Evolutionary conservation across 2,113 vertebrate genomes (phyloP).

Genomic region (Hucho hucho): DNA sequence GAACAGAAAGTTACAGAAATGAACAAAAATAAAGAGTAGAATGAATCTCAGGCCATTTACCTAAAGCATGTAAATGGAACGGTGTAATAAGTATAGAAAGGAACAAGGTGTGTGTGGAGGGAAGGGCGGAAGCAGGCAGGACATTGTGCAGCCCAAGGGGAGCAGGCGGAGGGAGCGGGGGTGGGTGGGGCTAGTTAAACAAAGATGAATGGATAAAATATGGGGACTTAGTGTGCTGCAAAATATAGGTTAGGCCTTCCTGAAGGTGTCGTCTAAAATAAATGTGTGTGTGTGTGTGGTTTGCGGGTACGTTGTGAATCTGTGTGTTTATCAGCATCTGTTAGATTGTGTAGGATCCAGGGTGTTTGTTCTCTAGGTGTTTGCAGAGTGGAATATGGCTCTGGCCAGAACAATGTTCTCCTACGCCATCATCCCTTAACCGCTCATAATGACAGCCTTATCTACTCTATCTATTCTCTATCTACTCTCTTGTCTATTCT

Average conservation of each 20-base stretch:
- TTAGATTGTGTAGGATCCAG: not conserved
- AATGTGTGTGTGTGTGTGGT: not conserved
- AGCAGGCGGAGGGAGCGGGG: not conserved
- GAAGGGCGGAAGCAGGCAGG: not conserved
- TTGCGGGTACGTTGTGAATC: not conserved
- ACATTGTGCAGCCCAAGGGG: not conserved
- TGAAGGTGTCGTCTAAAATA: not conserved
- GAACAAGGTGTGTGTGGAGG: not conserved
- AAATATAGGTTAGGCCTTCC: not conserved
- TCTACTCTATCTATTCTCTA: not conserved
- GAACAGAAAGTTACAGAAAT: slow-evolving; percentile 50
- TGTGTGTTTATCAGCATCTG: not conserved
- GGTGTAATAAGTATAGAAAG: not conserved
- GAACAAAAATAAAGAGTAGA: not conserved
- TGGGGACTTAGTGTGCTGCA: not conserved
- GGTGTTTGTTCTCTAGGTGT: slow-evolving; percentile 32
- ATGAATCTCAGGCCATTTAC: slow-evolving; percentile 1
- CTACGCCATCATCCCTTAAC: not conserved
- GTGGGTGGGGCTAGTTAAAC: not conserved
- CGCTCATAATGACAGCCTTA: not conserved
- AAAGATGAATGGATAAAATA: not conserved
- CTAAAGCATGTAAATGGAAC: not conserved
- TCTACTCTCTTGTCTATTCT: too few species aligned
- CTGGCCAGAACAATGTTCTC: slow-evolving; percentile 3
- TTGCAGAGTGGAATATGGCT: slow-evolving; percentile 25